phyloP scores from a whole-genome alignment of 1,140 invertebrate genomes.

The Oncopeltus fasciatus region DNA sequence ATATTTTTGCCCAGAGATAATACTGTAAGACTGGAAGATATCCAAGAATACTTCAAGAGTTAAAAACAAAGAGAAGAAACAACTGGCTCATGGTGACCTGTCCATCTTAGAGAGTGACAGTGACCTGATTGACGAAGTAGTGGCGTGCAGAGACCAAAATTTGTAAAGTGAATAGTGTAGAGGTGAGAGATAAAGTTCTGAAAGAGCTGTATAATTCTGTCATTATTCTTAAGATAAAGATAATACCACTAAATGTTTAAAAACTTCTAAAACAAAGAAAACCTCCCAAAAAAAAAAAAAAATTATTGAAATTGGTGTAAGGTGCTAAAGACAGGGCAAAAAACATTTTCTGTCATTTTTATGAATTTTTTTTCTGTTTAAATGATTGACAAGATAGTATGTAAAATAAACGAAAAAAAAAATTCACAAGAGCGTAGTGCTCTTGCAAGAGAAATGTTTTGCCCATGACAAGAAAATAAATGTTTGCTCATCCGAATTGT shows the following conservation, averaged over 20 bases:
- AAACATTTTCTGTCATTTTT: background rate
- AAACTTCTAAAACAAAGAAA: background rate
- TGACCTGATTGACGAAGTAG: background rate
- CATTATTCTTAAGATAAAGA: background rate
- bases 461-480: background rate
- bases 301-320: background rate
- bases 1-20: background rate
- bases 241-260: background rate
- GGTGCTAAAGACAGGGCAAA: background rate
- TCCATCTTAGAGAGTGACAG: background rate
- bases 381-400: background rate
- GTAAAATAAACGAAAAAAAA: background rate
- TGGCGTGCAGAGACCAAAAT: background rate
- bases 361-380: background rate
- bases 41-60: background rate
- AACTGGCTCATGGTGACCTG: background rate
- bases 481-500: background rate
- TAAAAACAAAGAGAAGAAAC: background rate
- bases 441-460: background rate
- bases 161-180: background rate
- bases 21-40: background rate
- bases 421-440: background rate
- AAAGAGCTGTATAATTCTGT: background rate
- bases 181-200: background rate
- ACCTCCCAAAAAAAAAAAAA: background rate